Evolutionary conservation across 2,888 invertebrate genomes (phyloP).

Genomic region (Campoletis raptor): DNA sequence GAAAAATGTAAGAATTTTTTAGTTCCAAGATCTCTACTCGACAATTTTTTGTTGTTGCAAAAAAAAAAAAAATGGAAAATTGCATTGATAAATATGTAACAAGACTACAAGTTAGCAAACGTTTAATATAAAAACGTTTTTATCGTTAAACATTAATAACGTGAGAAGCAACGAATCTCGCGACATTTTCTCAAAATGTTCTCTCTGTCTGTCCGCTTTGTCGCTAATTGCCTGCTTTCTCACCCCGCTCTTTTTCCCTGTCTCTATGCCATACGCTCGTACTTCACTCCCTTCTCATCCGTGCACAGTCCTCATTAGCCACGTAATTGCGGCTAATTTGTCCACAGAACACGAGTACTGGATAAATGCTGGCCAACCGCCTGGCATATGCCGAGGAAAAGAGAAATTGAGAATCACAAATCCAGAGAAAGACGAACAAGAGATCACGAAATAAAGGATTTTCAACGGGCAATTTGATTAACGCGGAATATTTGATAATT

Average conservation of each 20-base stretch:
- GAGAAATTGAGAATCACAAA: constrained; percentile 16
- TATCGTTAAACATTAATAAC: constrained; percentile 21
- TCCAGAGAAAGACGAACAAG: background rate
- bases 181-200: constrained; percentile 17
- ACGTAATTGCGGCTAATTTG: constrained; percentile 81
- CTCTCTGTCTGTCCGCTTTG: constrained; percentile 4
- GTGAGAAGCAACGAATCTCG: constrained; percentile 11
- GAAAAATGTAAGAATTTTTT: too few relatives aligned
- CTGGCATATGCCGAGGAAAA: constrained; percentile 50
- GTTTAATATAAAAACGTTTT: constrained; percentile 2
- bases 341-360: constrained; percentile 74
- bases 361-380: constrained; percentile 71
- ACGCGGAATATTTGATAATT: constrained; percentile 79
- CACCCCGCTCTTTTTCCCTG: constrained; percentile 46
- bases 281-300: constrained; percentile 36
- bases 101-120: background rate
- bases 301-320: constrained; percentile 73
- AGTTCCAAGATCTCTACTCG: too few relatives aligned
- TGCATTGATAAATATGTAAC: background rate
- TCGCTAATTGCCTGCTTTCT: constrained; percentile 52
- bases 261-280: constrained; percentile 9
- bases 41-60: background rate
- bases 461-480: constrained; percentile 79
- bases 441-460: constrained; percentile 17
- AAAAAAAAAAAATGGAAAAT: background rate